Conservation (phyloP, 2,797 vertebrate species). For the Okamejei kenojei region DNA sequence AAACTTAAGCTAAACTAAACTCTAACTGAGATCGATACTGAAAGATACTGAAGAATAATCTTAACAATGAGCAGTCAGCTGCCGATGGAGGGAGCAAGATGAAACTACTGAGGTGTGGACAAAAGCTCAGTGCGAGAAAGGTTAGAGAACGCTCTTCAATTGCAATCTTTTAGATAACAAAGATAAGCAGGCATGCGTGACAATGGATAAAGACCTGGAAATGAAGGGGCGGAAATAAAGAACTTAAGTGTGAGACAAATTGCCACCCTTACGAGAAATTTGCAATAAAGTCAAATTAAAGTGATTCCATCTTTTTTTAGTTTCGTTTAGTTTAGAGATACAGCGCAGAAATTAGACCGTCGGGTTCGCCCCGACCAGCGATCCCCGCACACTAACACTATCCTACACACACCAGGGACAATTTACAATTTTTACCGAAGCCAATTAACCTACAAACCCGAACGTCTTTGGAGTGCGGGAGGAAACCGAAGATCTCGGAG, state of each 20-base stretch:
- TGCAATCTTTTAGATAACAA: neutral
- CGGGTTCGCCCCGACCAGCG: too few species aligned
- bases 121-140: neutral
- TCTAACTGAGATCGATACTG: too few species aligned
- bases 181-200: constrained; percentile 5
- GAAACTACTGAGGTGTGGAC: neutral
- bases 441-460: too few species aligned
- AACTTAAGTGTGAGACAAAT: neutral
- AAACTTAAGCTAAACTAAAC: too few species aligned
- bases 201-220: neutral
- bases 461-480: too few species aligned
- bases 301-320: too few species aligned
- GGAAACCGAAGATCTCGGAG: too few species aligned
- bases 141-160: neutral
- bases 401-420: too few species aligned
- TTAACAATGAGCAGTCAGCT: neutral
- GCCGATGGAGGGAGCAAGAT: neutral
- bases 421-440: too few species aligned
- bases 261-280: neutral
- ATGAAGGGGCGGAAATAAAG: neutral
- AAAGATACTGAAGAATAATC: neutral
- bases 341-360: too few species aligned
- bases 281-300: neutral
- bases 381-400: too few species aligned
- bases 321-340: too few species aligned